Conservation (phyloP, 2,888 invertebrate species). For the Punctoribates punctum region DNA sequence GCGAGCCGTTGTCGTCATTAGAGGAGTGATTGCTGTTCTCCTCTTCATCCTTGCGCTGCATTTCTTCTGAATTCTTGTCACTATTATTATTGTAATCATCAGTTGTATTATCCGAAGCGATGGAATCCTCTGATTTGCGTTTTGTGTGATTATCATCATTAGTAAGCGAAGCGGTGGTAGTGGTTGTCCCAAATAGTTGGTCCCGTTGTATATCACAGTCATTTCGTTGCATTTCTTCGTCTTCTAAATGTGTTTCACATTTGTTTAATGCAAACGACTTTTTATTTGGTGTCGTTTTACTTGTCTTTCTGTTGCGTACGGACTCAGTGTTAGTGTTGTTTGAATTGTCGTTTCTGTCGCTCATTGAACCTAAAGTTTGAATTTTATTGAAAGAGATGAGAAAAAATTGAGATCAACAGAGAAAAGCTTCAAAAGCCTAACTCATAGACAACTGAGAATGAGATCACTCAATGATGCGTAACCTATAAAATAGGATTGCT, state of each 20-base stretch:
- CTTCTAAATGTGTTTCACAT: constrained; percentile 9
- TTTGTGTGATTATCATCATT: constrained; percentile 8
- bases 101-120: neutral
- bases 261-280: constrained; percentile 22
- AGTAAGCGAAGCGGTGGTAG: neutral
- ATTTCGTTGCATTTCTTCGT: constrained; percentile 24
- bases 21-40: neutral
- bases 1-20: neutral
- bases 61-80: neutral
- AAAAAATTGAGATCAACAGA: constrained; percentile 38
- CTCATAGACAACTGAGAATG: constrained; percentile 29
- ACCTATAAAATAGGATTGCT: constrained; percentile 34
- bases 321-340: constrained; percentile 23
- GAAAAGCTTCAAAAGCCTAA: constrained; percentile 2
- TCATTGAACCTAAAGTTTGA: constrained; percentile 34
- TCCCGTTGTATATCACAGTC: constrained; percentile 38
- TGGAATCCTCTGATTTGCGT: neutral
- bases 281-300: constrained; percentile 13
- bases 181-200: constrained; percentile 19
- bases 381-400: constrained; percentile 33
- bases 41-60: neutral
- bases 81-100: constrained; percentile 15
- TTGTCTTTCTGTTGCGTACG: neutral
- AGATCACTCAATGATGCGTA: constrained; percentile 38
- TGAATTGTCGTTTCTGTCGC: constrained; percentile 29